Evolutionary conservation across 2,113 vertebrate genomes (phyloP).

Genomic region (Tachysurus fulvidraco): DNA sequence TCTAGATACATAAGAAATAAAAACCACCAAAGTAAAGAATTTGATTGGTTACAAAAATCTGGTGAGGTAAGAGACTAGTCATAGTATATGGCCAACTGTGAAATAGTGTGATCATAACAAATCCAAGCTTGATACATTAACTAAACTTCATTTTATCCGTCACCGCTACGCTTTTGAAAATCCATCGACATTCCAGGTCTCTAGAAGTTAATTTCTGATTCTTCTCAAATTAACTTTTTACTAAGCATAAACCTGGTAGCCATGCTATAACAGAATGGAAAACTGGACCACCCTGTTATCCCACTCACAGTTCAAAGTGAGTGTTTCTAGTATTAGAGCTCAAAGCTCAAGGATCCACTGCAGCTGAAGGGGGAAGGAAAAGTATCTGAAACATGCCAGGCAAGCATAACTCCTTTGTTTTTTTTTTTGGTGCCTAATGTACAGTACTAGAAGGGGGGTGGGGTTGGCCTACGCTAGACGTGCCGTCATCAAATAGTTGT

Average conservation of each 20-base stretch:
- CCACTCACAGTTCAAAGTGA: constrained; percentile 37
- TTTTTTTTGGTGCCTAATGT: constrained; percentile 20
- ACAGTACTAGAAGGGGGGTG: constrained; percentile 4
- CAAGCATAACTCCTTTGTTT: constrained; percentile 45
- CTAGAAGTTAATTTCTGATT: neutral
- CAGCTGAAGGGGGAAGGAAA: constrained; percentile 40
- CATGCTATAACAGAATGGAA: neutral
- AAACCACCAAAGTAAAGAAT: neutral
- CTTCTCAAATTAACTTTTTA: neutral
- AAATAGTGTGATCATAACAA: neutral
- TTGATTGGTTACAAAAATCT: neutral
- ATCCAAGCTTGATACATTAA: neutral
- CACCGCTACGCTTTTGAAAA: neutral
- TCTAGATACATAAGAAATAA: neutral
- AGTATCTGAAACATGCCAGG: constrained; percentile 41
- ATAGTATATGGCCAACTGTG: neutral
- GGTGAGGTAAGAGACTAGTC: neutral
- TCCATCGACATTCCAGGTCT: neutral
- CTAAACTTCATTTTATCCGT: neutral
- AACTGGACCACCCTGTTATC: constrained; percentile 4
- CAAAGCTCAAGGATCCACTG: neutral
- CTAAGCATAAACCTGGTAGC: neutral
- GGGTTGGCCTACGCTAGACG: constrained; percentile 56
- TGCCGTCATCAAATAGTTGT: constrained; percentile 67
- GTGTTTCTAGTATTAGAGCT: constrained; percentile 23